A percentile compares a stretch with the other conserved stretches of the same genome.
phyloP scores from a whole-genome alignment of 2,113 vertebrate species.

The Psephotus haematonotus region DNA sequence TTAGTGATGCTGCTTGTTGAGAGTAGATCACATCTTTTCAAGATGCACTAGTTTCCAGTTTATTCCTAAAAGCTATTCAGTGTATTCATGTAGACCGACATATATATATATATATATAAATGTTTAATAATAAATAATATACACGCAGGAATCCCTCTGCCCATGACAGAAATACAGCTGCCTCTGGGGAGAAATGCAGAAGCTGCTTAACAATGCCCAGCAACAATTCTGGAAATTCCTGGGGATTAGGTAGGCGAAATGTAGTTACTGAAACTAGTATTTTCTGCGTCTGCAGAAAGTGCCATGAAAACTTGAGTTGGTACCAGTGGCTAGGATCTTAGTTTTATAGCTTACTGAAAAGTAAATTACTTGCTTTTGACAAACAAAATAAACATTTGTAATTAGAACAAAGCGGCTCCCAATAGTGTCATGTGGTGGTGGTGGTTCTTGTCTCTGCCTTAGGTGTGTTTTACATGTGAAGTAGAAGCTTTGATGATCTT shows the following conservation, averaged over 20 bases:
- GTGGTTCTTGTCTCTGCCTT: constrained; percentile 61
- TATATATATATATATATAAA: neutral
- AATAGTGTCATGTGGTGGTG: constrained; percentile 36
- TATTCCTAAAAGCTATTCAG: constrained; percentile 35
- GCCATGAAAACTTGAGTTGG: constrained; percentile 27
- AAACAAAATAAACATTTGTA: constrained; percentile 3
- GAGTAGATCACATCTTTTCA: constrained; percentile 34
- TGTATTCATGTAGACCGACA: constrained; percentile 34
- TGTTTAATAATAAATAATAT: constrained; percentile 67
- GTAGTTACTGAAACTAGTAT: constrained; percentile 59
- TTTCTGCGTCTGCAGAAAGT: constrained; percentile 68
- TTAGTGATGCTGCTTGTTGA: constrained; percentile 29
- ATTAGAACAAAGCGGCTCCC: constrained; percentile 26
- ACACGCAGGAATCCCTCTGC: constrained; percentile 61
- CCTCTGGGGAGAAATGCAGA: constrained; percentile 70
- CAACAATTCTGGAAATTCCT: constrained; percentile 68
- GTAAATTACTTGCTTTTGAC: constrained; percentile 49
- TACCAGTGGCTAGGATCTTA: constrained; percentile 42
- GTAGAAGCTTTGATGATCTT: constrained; percentile 55
- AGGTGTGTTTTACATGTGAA: constrained; percentile 45
- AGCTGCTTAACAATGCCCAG: constrained; percentile 68
- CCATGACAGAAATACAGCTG: constrained; percentile 70
- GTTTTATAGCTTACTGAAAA: constrained; percentile 42
- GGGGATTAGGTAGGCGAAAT: constrained; percentile 69
- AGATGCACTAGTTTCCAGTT: constrained; percentile 26